Evolutionary conservation across 2,888 invertebrate genomes (phyloP).

Genomic region (Drosophila antonietae): DNA sequence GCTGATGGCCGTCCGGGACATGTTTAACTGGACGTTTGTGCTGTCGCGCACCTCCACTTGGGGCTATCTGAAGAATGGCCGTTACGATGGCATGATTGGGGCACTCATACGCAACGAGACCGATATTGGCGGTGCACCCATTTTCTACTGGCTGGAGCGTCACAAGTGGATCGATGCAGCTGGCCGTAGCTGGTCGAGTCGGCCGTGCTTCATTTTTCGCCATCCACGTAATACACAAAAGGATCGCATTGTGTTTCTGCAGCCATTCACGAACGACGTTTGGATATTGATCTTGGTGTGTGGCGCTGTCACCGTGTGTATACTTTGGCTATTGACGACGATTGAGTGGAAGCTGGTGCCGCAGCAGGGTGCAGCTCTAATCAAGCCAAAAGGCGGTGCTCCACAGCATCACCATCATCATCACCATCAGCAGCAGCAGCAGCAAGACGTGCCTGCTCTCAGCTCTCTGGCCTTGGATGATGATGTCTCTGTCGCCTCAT

Average conservation of each 20-base stretch:
- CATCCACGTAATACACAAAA: conserved; percentile 88
- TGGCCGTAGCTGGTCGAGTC: conserved; percentile 81
- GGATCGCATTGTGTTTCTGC: conserved; percentile 87
- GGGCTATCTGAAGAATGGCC: conserved; percentile 87
- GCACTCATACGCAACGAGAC: conserved; percentile 86
- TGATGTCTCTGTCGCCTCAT: conserved; percentile 13
- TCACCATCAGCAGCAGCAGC: conserved; percentile 6
- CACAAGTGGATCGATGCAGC: conserved; percentile 85
- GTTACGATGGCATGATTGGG: conserved; percentile 88
- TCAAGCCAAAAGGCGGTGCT: conserved; percentile 67
- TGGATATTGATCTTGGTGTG: conserved; percentile 86
- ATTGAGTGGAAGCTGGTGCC: conserved; percentile 69
- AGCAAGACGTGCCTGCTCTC: conserved; percentile 1
- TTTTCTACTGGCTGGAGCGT: conserved; percentile 88
- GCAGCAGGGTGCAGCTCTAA: conserved; percentile 52
- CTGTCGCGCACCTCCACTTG: conserved; percentile 86
- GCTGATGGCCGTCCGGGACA: conserved; percentile 87
- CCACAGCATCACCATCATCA: conserved; percentile 29
- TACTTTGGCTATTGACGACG: conserved; percentile 74
- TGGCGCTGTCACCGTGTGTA: conserved; percentile 77
- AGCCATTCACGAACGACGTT: conserved; percentile 87
- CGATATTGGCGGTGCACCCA: conserved; percentile 89
- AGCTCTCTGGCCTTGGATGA: conserved; percentile 2
- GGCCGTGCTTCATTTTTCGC: conserved; percentile 88
- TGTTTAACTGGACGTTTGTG: conserved; percentile 87